Evolutionary conservation across 2,797 vertebrate species (phyloP).

Genomic region (Chanos chanos): DNA sequence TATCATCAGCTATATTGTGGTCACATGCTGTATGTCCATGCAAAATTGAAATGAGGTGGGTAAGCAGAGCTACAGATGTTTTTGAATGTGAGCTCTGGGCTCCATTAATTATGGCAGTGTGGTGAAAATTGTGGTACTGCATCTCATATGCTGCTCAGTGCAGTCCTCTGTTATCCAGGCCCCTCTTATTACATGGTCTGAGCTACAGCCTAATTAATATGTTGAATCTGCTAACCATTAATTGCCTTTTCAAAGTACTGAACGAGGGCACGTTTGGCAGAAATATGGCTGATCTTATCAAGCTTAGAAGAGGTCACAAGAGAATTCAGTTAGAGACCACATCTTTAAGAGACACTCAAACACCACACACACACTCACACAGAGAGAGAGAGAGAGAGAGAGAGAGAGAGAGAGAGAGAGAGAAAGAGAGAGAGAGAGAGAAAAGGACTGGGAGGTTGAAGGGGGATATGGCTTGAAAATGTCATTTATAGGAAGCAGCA

Average conservation of each 20-base stretch:
- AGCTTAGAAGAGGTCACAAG: too few species aligned
- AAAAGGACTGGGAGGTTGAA: slow-evolving; percentile 37
- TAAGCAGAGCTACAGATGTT: slow-evolving; percentile 26
- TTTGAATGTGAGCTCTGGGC: slow-evolving; percentile 44
- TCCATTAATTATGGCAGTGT: slow-evolving; percentile 62
- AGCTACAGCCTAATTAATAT: slow-evolving; percentile 67
- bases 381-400: slow-evolving; percentile 51
- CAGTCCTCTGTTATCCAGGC: slow-evolving; percentile 54
- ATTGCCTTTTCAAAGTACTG: slow-evolving; percentile 61
- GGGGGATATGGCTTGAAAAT: slow-evolving; percentile 26
- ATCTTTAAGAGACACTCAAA: background rate
- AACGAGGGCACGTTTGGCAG: too few species aligned
- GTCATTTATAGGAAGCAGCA: slow-evolving; percentile 27
- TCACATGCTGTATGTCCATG: slow-evolving; percentile 34
- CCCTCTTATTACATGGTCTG: slow-evolving; percentile 56
- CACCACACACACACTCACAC: slow-evolving; percentile 37
- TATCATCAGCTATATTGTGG: slow-evolving; percentile 48
- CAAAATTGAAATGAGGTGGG: slow-evolving; percentile 52
- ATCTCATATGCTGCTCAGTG: slow-evolving; percentile 57
- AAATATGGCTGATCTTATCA: too few species aligned
- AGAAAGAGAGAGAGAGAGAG: slow-evolving; percentile 36
- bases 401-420: slow-evolving; percentile 49
- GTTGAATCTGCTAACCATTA: slow-evolving; percentile 58
- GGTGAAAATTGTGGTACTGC: slow-evolving; percentile 47
- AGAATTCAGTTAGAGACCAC: too few species aligned